phyloP scores from a whole-genome alignment of 2,113 vertebrate genomes.

The Nycticorax nycticorax region DNA sequence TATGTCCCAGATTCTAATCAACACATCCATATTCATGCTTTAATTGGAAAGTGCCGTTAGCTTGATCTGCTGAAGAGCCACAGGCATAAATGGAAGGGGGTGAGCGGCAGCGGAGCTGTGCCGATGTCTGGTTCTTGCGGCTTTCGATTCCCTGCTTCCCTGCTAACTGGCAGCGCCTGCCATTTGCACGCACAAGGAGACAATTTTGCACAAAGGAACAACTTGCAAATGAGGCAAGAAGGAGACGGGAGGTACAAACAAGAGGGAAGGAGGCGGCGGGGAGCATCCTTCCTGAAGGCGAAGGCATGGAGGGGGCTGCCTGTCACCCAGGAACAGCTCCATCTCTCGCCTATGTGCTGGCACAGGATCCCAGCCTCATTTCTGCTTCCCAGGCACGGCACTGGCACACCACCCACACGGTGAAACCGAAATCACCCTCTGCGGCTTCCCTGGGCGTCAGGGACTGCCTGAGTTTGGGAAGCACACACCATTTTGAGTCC shows the following conservation, averaged over 20 bases:
- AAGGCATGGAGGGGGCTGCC: not conserved
- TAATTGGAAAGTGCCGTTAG: conserved; percentile 29
- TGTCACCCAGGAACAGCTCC: not conserved
- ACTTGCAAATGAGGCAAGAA: not conserved
- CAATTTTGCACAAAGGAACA: not conserved
- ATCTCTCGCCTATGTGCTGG: not conserved
- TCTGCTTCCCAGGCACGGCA: not conserved
- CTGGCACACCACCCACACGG: not conserved
- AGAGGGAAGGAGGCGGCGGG: not conserved
- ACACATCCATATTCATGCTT: conserved; percentile 57
- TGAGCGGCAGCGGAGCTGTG: not conserved
- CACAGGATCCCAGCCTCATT: not conserved
- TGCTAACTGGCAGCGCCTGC: not conserved
- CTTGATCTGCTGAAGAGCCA: not conserved
- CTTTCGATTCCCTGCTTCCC: not conserved
- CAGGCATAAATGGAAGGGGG: not conserved
- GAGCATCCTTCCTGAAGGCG: not conserved
- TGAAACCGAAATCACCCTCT: not conserved
- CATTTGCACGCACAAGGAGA: not conserved
- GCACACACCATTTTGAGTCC: accelerated
- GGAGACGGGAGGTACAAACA: not conserved
- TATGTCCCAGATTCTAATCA: conserved; percentile 63
- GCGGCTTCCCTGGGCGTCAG: not conserved
- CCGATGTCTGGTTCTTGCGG: not conserved
- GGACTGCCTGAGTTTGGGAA: not conserved